Percentiles rank a stretch among this genome's conserved stretches.
Evolutionary conservation across 2,797 vertebrate genomes (phyloP).

Genomic region (Xenentodon cancila): DNA sequence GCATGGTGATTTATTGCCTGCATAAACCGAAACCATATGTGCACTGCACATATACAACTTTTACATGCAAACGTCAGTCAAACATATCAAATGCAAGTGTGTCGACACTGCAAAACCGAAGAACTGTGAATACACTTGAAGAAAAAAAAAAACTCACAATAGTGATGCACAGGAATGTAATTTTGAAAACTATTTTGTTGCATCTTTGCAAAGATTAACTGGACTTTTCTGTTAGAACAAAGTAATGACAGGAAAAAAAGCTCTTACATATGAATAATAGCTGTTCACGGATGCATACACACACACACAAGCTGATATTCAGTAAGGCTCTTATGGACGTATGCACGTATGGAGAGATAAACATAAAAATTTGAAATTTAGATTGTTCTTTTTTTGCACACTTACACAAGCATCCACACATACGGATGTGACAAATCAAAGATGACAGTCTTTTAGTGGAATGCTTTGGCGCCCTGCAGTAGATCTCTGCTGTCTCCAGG

Average conservation of each 20-base stretch:
- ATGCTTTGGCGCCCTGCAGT: no score
- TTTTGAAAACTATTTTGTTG: neutral
- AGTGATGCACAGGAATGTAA: neutral
- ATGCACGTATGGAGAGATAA: no score
- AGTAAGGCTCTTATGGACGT: no score
- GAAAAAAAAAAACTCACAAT: neutral
- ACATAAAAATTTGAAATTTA: no score
- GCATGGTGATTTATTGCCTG: slow-evolving; percentile 21
- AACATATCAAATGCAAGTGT: neutral
- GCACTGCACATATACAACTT: neutral
- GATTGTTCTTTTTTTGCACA: no score
- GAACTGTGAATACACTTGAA: neutral
- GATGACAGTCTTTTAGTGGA: no score
- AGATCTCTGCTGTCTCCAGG: no score
- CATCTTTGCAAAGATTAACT: neutral
- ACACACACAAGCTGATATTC: no score
- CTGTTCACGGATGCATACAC: neutral
- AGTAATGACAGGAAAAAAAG: neutral
- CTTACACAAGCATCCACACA: no score
- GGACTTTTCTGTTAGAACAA: neutral
- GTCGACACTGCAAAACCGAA: neutral
- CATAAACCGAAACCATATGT: slow-evolving; percentile 23
- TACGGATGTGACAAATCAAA: no score
- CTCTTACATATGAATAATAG: neutral
- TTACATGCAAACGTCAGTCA: neutral